A percentile compares a stretch with the other conserved stretches of the same genome.
These are phyloP conservation scores for Lasiommata megera DNA, from an alignment of 2,888 invertebrate species.

Conservation along the genomic window DNA sequence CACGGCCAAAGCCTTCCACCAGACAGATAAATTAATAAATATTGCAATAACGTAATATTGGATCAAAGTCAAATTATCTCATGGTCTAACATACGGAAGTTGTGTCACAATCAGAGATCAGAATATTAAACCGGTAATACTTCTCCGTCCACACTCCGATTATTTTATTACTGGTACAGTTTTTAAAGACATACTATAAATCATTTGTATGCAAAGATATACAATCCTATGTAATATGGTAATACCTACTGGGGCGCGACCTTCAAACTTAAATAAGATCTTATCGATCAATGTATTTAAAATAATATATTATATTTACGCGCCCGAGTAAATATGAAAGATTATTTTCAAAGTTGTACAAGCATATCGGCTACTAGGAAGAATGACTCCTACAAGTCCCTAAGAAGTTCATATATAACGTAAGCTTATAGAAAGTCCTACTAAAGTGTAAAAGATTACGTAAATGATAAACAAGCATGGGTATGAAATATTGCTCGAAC, in stretches of 20 bases:
- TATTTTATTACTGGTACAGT: constrained; percentile 6
- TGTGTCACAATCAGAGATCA: not conserved
- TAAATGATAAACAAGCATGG: too few species aligned
- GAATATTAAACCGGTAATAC: not conserved
- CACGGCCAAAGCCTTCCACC: too few species aligned
- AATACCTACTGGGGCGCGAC: constrained; percentile 29
- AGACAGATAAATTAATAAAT: too few species aligned
- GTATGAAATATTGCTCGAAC: too few species aligned
- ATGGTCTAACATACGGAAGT: too few species aligned
- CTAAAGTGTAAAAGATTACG: too few species aligned
- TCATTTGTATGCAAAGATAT: too few species aligned
- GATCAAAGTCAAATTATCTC: too few species aligned
- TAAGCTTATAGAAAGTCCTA: too few species aligned
- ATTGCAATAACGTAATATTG: too few species aligned
- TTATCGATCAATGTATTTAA: constrained; percentile 28
- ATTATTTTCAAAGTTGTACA: not conserved
- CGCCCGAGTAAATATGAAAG: constrained; percentile 16
- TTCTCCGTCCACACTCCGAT: not conserved
- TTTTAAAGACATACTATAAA: constrained; percentile 31
- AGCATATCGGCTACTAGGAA: not conserved
- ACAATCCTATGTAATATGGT: constrained; percentile 36
- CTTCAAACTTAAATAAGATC: constrained; percentile 29
- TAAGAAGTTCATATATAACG: too few species aligned
- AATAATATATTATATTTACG: constrained; percentile 19
- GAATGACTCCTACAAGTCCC: too few species aligned